Evolutionary conservation across 92 coral and sea anemone species (phyloP), one percentile per base, ranked within the genome.

Genomic region (Epizoanthus fatuus): DNA sequence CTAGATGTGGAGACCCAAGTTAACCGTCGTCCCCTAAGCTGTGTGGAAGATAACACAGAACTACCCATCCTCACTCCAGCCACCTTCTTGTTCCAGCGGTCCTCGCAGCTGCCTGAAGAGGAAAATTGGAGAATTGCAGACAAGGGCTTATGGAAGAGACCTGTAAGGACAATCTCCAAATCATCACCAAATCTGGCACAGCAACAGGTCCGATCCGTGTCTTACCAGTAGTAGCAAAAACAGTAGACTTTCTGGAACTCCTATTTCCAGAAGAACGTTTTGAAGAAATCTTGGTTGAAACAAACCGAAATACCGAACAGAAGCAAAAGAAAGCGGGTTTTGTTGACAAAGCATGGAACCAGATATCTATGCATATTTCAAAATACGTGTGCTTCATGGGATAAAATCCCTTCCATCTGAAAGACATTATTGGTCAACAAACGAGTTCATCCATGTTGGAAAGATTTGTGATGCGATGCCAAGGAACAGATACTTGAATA

Each of bases 221-320:
- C 35, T 29, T 2, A 29, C 35, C 35, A 29, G 35, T 29, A 29
- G 35, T 0, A 29, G 35, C 35, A 29, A 29, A 29, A 29, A 63
- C 65, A 47, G 79, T 12, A 39, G 47, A 68, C 16, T 81, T 66
- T 38, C 47, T 69, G 16, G 9, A 17, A 25, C 32, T 16, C 5
- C 12, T 81, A 32, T 81, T 81, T 81, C 78, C 79, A 20, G 68
- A 81, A 37, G 86, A 81, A 16, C 44, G 65, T 29, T 44, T 69
- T 40, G 63, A 81, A 19, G 39, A 65, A 39, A 81, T 81, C 2
- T 79, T 55, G 35, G 49, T 13, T 15, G 86, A 81, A 54, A 81
- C 86, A n/a, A 81, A 81, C 66, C 79, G 79, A 67, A 81, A 81
- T 44, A 79, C 86, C n/a, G 76, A 81, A 69, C 86, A 81, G 58